phyloP scores from a whole-genome alignment of 2,797 vertebrate genomes.

The Geotrypetes seraphini region DNA sequence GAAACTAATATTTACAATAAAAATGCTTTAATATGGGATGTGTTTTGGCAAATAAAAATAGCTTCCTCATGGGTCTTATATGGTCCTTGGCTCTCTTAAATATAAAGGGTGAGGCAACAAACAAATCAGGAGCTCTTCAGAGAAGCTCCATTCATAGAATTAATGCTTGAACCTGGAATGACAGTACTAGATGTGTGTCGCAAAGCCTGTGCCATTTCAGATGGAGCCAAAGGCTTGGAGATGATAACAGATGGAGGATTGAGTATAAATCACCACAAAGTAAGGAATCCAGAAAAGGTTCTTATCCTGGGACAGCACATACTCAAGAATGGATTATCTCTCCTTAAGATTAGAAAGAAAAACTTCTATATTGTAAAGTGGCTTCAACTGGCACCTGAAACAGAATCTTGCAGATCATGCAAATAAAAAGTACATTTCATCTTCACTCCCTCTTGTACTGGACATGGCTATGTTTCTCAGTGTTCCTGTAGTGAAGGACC shows the following conservation, averaged over 20 bases:
- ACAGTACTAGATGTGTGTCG: constrained; percentile 77
- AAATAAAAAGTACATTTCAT: no score
- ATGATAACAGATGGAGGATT: constrained; percentile 81
- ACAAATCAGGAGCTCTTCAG: constrained; percentile 84
- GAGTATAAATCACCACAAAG: constrained; percentile 76
- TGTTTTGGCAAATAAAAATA: no score
- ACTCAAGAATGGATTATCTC: constrained; percentile 79
- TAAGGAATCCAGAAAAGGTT: constrained; percentile 74
- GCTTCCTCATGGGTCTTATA: no score
- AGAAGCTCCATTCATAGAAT: constrained; percentile 80
- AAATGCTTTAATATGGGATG: no score
- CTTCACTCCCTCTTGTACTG: no score
- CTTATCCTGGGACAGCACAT: constrained; percentile 77
- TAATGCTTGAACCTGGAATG: constrained; percentile 81
- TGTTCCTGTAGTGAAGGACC: no score
- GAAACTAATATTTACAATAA: no score
- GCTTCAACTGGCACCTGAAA: constrained; percentile 75
- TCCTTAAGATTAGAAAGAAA: constrained; percentile 83
- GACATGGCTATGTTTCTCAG: no score
- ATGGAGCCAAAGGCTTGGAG: constrained; percentile 75
- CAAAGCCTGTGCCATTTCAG: constrained; percentile 68
- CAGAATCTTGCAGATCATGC: no score
- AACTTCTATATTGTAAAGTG: constrained; percentile 90
- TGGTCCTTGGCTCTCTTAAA: no score
- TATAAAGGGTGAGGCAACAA: no score